A percentile compares a stretch with the other conserved stretches of the same genome.
Conservation (phyloP, 92 coral and sea anemone species). For the Phenganax stokvisi region DNA sequence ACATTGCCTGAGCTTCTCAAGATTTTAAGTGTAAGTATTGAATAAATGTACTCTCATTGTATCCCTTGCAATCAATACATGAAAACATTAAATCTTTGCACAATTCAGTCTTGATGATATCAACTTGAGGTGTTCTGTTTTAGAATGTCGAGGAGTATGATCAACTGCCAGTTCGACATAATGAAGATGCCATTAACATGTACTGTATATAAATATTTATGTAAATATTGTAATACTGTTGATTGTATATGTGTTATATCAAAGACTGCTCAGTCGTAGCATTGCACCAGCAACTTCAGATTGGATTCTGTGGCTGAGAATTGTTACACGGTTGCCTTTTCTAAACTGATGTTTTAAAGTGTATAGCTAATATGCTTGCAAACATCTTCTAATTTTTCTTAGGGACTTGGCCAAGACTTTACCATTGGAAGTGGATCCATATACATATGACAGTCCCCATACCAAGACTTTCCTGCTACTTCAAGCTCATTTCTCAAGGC, state of each 20-base stretch:
- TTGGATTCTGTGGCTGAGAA: too few relatives aligned
- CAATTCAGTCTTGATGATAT: not conserved
- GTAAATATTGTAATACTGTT: too few relatives aligned
- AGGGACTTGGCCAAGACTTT: slow-evolving; percentile 85
- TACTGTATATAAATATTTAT: slow-evolving; percentile 44
- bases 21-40: slow-evolving; percentile 64
- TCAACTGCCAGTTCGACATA: slow-evolving; percentile 91
- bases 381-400: not conserved
- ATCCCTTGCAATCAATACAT: too few relatives aligned
- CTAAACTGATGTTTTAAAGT: not conserved
- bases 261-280: too few relatives aligned
- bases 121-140: not conserved
- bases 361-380: not conserved
- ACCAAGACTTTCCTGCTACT: slow-evolving; percentile 85
- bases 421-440: slow-evolving; percentile 82
- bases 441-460: slow-evolving; percentile 82
- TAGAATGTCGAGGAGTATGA: slow-evolving; percentile 82
- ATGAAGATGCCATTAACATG: slow-evolving; percentile 89
- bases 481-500: slow-evolving; percentile 87
- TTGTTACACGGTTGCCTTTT: too few relatives aligned
- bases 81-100: not conserved
- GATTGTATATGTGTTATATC: too few relatives aligned
- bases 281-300: too few relatives aligned
- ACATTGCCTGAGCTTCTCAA: slow-evolving; percentile 72
- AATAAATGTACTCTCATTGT: not conserved